Evolutionary conservation across 2,113 vertebrate species (phyloP), one percentile per base, ranked within the genome.

Genomic region (Pyrgilauda ruficollis): DNA sequence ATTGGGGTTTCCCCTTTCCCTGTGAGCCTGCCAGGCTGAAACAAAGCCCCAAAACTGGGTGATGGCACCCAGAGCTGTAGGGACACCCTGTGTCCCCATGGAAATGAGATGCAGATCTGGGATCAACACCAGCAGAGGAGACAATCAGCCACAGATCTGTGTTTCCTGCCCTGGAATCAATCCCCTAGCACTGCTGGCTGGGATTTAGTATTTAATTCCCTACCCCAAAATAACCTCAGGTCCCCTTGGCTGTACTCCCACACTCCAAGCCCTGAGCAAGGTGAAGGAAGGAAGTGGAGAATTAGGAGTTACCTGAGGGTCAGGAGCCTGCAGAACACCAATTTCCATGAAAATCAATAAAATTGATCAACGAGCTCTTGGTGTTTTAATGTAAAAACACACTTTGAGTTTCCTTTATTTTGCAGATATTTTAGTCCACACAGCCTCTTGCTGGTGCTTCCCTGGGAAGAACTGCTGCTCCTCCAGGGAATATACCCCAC

Each of bases 131-230:
- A 26, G 14, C 2, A 13, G 3, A 59, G 52, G 67, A 56, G 33
- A 50, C 70, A 80, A 24, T 0, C 47, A 39, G 81, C 15, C 59
- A 78, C 6, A 24, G 28, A 49, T 19, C 23, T 0, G 0, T 0
- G 0, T 23, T 62, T 74, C n/a, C 79, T 62, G 27, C 55, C 55
- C 75, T 35, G n/a, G 67, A 52, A 76, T 76, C 49, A 11, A 27
- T 10, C 44, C 62, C 53, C 31, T 6, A 23, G 46, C 46, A 49
- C 18, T 28, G 19, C 41, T 23, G 24, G 18, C 41, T 77, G 27
- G 24, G 37, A 56, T 70, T 56, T 33, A 52, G 33, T 26, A n/a
- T 53, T 75, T 35, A 23, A 30, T 59, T 59, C 24, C 52, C 43
- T 30, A 20, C 46, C 67, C 69, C 35, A 41, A 58, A 88, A 62